These are phyloP conservation scores for Pissodes strobi DNA, from an alignment of 1,140 invertebrate species.

Conservation along the genomic window DNA sequence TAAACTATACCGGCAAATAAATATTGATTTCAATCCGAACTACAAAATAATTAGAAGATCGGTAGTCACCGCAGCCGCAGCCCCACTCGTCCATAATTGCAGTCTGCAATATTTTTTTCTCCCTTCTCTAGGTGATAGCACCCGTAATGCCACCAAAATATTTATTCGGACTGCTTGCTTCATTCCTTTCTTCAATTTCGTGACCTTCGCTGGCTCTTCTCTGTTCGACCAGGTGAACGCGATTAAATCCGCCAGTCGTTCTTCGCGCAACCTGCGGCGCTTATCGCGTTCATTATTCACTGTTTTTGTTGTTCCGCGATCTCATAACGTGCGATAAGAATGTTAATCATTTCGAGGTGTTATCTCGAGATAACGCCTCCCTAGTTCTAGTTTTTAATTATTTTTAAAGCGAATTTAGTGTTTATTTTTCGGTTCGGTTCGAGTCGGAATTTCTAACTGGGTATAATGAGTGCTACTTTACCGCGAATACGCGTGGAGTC, in stretches of 20 bases:
- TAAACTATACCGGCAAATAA: no score
- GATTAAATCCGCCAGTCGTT: slow-evolving; percentile 12
- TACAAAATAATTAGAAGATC: no score
- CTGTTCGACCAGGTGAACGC: slow-evolving; percentile 4
- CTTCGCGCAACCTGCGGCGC: slow-evolving; percentile 9
- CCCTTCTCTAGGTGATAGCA: background rate
- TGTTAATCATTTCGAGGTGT: slow-evolving; percentile 7
- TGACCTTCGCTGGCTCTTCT: slow-evolving; percentile 17
- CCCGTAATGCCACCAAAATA: background rate
- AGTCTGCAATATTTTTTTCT: background rate
- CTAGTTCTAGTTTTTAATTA: slow-evolving; percentile 3
- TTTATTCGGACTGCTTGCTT: slow-evolving; percentile 9
- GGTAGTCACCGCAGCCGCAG: no score
- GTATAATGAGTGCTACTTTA: slow-evolving; percentile 44
- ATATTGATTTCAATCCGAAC: no score
- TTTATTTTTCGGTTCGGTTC: slow-evolving; percentile 3
- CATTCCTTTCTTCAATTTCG: slow-evolving; percentile 23
- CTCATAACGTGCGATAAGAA: slow-evolving; percentile 17
- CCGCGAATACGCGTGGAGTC: slow-evolving; percentile 51
- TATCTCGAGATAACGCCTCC: slow-evolving; percentile 23
- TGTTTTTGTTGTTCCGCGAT: slow-evolving; percentile 9
- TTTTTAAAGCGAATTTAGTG: background rate
- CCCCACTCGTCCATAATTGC: no score
- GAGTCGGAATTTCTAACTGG: background rate
- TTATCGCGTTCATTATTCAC: slow-evolving; percentile 19